Evolutionary conservation across 23 tunicate species (phyloP).

Genomic region (Aplidium turbinatum): DNA sequence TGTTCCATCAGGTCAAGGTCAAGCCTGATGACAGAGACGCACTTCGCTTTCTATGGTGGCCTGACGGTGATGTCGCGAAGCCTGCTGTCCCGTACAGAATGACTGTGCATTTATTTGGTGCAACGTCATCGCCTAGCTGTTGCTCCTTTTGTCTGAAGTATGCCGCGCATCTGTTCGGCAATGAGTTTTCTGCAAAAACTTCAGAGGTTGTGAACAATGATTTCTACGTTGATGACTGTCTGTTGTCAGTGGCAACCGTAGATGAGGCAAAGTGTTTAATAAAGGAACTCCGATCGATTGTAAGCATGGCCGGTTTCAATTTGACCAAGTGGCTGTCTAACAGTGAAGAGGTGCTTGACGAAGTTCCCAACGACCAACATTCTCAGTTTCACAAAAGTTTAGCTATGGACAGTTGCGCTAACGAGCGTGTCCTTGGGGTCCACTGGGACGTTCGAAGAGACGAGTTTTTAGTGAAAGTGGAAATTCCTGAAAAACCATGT

Average conservation of each 20-base stretch:
- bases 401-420: too few species aligned
- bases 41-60: conserved; percentile 25
- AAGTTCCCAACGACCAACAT: neutral
- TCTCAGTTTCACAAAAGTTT: too few species aligned
- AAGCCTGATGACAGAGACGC: neutral
- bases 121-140: conserved; percentile 7
- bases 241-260: neutral
- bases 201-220: conserved; percentile 2
- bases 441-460: too few species aligned
- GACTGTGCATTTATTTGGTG: conserved; percentile 29
- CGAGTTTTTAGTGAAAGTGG: too few species aligned
- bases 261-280: neutral
- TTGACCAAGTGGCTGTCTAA: conserved; percentile 3
- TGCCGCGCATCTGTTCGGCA: neutral
- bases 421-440: too few species aligned
- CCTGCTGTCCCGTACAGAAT: neutral
- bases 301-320: conserved; percentile 3
- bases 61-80: conserved; percentile 12
- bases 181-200: neutral
- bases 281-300: neutral
- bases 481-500: too few species aligned
- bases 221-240: conserved; percentile 9
- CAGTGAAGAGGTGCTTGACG: neutral
- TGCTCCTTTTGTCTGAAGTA: neutral
- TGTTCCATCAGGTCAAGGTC: conserved; percentile 23